Base-by-base conservation (phyloP, 2,797 vertebrate genomes). In the Tympanoctomys barrerae region DNA sequence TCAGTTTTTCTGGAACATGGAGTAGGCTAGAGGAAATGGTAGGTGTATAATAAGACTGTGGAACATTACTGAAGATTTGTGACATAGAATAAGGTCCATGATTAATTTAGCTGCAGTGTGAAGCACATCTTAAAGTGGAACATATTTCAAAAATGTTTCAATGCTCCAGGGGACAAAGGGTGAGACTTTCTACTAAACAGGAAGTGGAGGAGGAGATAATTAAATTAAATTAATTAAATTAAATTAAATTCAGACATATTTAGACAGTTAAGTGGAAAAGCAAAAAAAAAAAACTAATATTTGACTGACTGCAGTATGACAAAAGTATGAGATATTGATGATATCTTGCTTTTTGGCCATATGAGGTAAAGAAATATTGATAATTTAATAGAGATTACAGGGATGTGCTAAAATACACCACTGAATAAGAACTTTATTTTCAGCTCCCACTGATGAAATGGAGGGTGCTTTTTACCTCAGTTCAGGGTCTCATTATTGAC, bases 321-420 rank as follows among this genome's bases (percentile, higher is more conserved):
- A 62, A 91, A 91, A 11, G 14, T 61, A 78, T 10, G 13, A 81
- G 54, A 87, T 94, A 77, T n/a, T 81, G 71, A 95, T 94, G 64
- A 77, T 68, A 42, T 31, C 46, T 90, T 71, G 13, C 28, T 81
- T 93, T 77, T 90, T 64, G 42, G 33, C 80, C 64, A 28, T 2
- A 66, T 39, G 93, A 21, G n/a, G 61, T 86, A 71, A 96, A 86
- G 36, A 87, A 90, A 93, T n/a, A n/a, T 28, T 52, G 21, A 61
- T 61, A 61, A 39, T 85, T 42, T 42, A 42, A 42, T 42, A 42
- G 59, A 22, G 59, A 61, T 19, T 61, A 22, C 59, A 61, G 59
- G 59, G 5, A 61, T 22, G 59, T 61, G 59, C 59, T 21, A 66
- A 31, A 66, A 66, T 3, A 16, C 28, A 13, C 64, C 13, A 5